Percentiles rank a stretch among this genome's conserved stretches.
Conservation (phyloP, 2,888 invertebrate genomes). For the Rhogogaster chlorosoma region DNA sequence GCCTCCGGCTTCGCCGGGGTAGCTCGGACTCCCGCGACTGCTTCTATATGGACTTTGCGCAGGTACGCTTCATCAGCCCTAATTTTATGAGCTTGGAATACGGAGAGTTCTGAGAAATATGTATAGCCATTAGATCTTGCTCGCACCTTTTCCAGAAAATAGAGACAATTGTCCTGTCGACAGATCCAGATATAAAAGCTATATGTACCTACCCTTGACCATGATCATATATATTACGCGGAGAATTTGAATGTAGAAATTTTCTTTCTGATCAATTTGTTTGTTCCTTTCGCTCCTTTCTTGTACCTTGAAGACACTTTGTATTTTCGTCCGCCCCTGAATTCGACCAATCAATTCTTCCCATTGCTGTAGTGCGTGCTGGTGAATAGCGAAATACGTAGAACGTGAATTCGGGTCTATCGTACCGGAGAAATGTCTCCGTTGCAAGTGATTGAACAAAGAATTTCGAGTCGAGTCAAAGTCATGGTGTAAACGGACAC, state of each 20-base stretch:
- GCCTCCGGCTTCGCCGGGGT: conserved; percentile 90
- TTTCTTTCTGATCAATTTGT: not conserved
- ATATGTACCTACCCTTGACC: not conserved
- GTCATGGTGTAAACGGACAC: not conserved
- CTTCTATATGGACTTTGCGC: conserved; percentile 94
- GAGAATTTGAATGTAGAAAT: too few species aligned
- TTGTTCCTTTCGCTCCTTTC: not conserved
- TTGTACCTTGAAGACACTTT: not conserved
- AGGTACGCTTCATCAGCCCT: conserved; percentile 66
- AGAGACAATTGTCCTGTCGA: not conserved
- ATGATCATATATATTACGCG: too few species aligned
- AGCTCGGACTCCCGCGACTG: conserved; percentile 93
- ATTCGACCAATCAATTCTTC: conserved; percentile 2
- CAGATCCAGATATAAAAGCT: not conserved
- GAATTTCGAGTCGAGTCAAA: not conserved
- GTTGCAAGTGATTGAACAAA: not conserved
- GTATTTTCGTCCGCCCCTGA: not conserved
- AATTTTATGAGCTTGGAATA: not conserved
- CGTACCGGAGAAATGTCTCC: not conserved
- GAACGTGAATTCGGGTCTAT: not conserved
- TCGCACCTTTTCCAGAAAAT: not conserved
- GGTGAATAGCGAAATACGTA: not conserved
- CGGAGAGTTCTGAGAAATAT: not conserved
- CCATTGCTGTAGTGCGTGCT: not conserved
- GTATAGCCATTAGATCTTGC: not conserved